Evolutionary conservation across 2,113 vertebrate species (phyloP).

Genomic region (Acinonyx jubatus): DNA sequence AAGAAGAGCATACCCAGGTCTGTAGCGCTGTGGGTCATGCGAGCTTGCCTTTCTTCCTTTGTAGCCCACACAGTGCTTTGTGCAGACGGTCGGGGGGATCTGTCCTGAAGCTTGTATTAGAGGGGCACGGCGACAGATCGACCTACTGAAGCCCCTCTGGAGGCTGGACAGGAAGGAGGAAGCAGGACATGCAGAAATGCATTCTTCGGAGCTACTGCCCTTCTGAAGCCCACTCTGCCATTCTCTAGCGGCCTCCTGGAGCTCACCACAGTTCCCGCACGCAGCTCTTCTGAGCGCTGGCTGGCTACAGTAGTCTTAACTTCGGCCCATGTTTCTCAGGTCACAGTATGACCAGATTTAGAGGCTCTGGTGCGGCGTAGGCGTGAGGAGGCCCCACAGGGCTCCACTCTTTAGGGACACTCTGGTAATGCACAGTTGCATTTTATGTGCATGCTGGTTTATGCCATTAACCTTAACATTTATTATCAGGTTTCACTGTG

Average conservation of each 20-base stretch:
- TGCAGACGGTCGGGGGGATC: background rate
- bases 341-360: background rate
- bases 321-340: background rate
- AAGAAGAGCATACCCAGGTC: background rate
- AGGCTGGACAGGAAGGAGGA: background rate
- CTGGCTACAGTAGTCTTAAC: background rate
- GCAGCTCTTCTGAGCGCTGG: background rate
- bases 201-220: background rate
- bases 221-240: background rate
- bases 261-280: background rate
- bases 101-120: background rate
- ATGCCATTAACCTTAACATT: background rate
- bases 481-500: background rate
- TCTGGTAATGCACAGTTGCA: background rate
- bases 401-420: background rate
- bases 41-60: constrained; percentile 29
- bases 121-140: background rate
- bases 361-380: background rate
- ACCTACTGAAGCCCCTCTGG: background rate
- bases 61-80: background rate
- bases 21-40: background rate
- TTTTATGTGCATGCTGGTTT: background rate
- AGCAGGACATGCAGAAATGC: background rate
- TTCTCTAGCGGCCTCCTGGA: background rate
- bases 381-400: background rate